These are phyloP conservation scores for Actias luna DNA, from an alignment of 2,888 invertebrate genomes.

Conservation along the genomic window DNA sequence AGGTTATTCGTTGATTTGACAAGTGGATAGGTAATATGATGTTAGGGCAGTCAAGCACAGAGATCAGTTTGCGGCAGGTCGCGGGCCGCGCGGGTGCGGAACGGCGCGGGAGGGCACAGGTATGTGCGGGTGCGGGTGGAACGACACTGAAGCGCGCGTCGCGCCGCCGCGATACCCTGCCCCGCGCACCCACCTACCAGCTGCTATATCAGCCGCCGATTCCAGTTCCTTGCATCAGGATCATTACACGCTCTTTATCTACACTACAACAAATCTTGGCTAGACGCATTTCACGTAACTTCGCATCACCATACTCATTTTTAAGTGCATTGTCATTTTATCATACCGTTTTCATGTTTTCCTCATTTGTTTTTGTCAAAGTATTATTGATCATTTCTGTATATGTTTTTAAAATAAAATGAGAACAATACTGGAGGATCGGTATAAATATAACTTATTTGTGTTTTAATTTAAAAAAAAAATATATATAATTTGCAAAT, in stretches of 20 bases:
- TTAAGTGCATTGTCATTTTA: background rate
- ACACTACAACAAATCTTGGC: background rate
- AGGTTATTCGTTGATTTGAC: slow-evolving; percentile 40
- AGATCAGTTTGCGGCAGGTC: slow-evolving; percentile 66
- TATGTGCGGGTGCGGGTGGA: slow-evolving; percentile 73
- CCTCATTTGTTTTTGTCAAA: background rate
- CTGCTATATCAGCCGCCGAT: background rate
- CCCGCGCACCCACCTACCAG: background rate
- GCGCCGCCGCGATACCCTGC: slow-evolving; percentile 48
- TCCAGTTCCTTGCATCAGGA: background rate
- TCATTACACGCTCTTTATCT: background rate
- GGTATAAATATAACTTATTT: background rate
- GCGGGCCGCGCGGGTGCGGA: slow-evolving; percentile 65
- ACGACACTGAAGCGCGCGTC: slow-evolving; percentile 77
- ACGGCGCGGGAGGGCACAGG: slow-evolving; percentile 71
- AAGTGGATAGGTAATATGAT: slow-evolving; percentile 62
- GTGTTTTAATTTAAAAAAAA: no score
- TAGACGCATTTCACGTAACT: background rate
- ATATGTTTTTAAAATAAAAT: background rate
- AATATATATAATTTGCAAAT: no score
- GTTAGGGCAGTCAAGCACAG: slow-evolving; percentile 59
- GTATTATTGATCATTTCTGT: background rate
- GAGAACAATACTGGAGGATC: background rate
- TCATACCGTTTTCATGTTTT: no score
- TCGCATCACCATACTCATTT: background rate